A percentile compares a stretch with the other conserved stretches of the same genome.
Evolutionary conservation across 2,888 invertebrate genomes (phyloP).

Genomic region (Tanypteryx hageni): DNA sequence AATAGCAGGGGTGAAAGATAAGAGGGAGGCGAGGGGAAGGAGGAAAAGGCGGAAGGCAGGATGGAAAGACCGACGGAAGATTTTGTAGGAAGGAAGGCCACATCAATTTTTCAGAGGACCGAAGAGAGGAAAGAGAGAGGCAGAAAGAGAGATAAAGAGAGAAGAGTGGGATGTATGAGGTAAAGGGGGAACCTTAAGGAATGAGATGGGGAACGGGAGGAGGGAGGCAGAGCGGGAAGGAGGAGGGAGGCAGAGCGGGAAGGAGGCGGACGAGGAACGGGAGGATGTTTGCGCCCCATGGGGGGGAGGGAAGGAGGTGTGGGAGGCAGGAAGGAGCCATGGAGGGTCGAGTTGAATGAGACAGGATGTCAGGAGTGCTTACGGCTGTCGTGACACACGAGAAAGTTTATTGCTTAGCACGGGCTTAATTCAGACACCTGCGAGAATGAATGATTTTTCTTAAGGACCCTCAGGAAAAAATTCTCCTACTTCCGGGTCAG

Average conservation of each 20-base stretch:
- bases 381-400: constrained; percentile 36
- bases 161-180: background rate
- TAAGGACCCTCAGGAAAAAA: constrained; percentile 36
- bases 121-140: constrained; percentile 23
- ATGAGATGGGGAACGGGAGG: background rate
- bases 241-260: background rate
- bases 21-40: background rate
- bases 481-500: background rate
- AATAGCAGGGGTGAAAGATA: background rate
- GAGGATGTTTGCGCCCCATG: background rate
- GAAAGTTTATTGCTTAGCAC: constrained; percentile 33
- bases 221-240: background rate
- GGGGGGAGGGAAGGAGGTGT: background rate
- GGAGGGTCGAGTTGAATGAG: constrained; percentile 32
- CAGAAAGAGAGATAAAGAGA: background rate
- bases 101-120: constrained; percentile 59
- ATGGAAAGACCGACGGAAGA: background rate
- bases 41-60: background rate
- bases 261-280: background rate
- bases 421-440: constrained; percentile 51
- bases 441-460: constrained; percentile 4
- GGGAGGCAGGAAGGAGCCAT: background rate
- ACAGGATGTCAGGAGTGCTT: constrained; percentile 49
- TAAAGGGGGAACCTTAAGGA: background rate
- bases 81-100: background rate